phyloP scores from a whole-genome alignment of 1,140 invertebrate species.

The Drosophila fuyamai region DNA sequence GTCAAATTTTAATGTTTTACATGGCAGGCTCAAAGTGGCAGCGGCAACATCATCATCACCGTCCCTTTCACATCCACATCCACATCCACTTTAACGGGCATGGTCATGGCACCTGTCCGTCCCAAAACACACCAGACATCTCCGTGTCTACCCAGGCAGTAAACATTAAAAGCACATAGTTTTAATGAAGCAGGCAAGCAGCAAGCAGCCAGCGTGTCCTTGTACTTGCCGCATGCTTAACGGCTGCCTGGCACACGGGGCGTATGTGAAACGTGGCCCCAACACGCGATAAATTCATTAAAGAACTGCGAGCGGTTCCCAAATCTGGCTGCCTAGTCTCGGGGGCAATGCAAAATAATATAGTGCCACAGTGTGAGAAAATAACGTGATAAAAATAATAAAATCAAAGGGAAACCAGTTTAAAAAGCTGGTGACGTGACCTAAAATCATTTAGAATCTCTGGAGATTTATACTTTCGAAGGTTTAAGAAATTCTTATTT shows the following conservation, averaged over 20 bases:
- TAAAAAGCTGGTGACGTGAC: background rate
- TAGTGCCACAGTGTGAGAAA: slow-evolving; percentile 40
- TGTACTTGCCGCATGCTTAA: slow-evolving; percentile 46
- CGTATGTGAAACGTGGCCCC: slow-evolving; percentile 76
- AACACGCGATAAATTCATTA: slow-evolving; percentile 83
- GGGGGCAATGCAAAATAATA: slow-evolving; percentile 74
- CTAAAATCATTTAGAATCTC: background rate
- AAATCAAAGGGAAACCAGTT: background rate
- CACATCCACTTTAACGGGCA: slow-evolving; percentile 24
- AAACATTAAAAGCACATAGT: slow-evolving; percentile 78
- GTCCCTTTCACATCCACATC: slow-evolving; percentile 8
- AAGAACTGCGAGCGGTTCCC: slow-evolving; percentile 58
- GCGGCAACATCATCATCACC: slow-evolving; percentile 24
- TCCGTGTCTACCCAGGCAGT: slow-evolving; percentile 58
- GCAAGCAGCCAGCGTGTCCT: slow-evolving; percentile 52
- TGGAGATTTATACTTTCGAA: background rate
- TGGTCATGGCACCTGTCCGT: slow-evolving; percentile 66
- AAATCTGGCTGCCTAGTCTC: slow-evolving; percentile 77
- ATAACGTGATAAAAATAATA: background rate
- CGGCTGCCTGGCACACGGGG: slow-evolving; percentile 54
- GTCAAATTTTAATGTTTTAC: slow-evolving; percentile 82
- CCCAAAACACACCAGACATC: slow-evolving; percentile 33
- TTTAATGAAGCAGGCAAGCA: slow-evolving; percentile 60
- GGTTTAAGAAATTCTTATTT: too few species aligned
- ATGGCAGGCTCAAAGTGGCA: slow-evolving; percentile 74